Evolutionary conservation across 2,888 invertebrate species (phyloP), one percentile per base, ranked within the genome.

Genomic region (Stramonita haemastoma): DNA sequence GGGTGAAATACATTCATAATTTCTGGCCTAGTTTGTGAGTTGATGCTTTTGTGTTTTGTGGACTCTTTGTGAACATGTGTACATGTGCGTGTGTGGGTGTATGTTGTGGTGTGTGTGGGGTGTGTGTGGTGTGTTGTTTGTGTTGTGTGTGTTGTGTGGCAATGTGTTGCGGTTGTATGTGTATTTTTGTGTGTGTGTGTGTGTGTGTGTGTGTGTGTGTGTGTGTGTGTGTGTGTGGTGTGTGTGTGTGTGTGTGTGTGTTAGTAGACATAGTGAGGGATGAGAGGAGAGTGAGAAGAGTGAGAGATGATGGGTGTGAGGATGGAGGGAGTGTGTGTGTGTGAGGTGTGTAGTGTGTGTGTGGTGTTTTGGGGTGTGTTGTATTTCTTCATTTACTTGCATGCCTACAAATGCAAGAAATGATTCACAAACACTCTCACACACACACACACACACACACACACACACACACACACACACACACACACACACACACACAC

Each of bases 1-100:
- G 89, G 89, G 89, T 89, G 73, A 89, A 89, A 57, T 70, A 89
- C 85, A 84, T 34, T 15, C 84, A 89, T 26, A 89, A 85, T 66
- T 89, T 89, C 70, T 89, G 89, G 89, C 89, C 89, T 0, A 84
- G 85, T 89, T 57, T 89, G 89, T 89, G 73, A 89, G 87, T 87
- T 26, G 2, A 5, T 34, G 26, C 56, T 29, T 86, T 1, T 0
- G 15, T 57, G 19, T 57, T 22, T 29, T 32, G 57, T 77, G 77
- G 77, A 77, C 57, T 60, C 60, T 32, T n/a, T n/a, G 87, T 87
- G 81, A 32, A 70, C 36, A 34, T 46, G 57, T 70, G 46, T 70
- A 26, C 34, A 70, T 87, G 85, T n/a, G 84, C n/a, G n/a, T 19
- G 84, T n/a, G 0, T 56, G 84, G 15, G 26, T 84, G n/a, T 6